These are phyloP conservation scores for Prietella phreatophila DNA, from an alignment of 2,113 vertebrate genomes.

Conservation along the genomic window DNA sequence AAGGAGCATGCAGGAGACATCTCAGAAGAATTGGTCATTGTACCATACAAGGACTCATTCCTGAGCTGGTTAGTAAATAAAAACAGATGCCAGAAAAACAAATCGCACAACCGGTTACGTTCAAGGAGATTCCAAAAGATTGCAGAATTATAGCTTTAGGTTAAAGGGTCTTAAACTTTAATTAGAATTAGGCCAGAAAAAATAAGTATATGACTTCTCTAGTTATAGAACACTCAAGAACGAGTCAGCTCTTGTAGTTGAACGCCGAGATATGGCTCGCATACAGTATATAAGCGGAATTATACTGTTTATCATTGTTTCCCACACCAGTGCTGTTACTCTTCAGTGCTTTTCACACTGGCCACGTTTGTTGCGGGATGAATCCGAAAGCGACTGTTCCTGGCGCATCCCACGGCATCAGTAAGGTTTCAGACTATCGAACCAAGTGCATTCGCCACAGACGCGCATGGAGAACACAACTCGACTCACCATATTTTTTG, in stretches of 20 bases:
- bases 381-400: too few species aligned
- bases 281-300: not conserved
- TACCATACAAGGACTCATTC: not conserved
- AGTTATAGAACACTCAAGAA: not conserved
- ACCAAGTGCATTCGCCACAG: too few species aligned
- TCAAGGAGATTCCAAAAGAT: not conserved
- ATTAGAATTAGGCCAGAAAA: not conserved
- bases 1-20: too few species aligned
- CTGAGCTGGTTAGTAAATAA: not conserved
- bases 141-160: not conserved
- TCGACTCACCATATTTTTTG: too few species aligned
- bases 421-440: too few species aligned
- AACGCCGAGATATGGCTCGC: not conserved
- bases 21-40: not conserved
- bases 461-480: too few species aligned
- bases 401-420: too few species aligned
- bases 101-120: not conserved
- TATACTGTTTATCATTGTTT: not conserved
- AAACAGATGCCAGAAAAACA: not conserved
- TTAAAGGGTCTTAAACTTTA: not conserved
- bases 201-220: not conserved
- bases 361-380: too few species aligned
- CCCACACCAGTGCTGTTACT: not conserved
- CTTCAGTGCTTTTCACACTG: not conserved
- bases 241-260: not conserved